phyloP scores from a whole-genome alignment of 2,888 invertebrate genomes.

The Oscheius sp. region DNA sequence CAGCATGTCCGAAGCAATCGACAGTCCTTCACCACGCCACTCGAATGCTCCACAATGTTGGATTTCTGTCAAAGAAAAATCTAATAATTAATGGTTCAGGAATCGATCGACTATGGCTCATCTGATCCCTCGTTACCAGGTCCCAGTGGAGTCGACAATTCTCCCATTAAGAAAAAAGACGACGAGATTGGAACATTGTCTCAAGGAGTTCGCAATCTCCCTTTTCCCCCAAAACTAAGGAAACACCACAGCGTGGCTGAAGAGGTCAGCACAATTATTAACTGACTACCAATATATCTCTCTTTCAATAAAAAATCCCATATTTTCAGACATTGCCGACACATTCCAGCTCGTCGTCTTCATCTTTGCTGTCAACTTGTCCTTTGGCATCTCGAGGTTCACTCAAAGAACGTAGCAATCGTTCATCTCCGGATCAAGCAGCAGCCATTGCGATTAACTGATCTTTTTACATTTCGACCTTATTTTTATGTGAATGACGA shows the following conservation, averaged over 20 bases:
- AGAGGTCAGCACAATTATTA: slow-evolving; percentile 11
- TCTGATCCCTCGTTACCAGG: slow-evolving; percentile 7
- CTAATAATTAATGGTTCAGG: neutral
- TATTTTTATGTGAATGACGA: neutral
- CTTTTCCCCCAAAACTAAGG: slow-evolving; percentile 27
- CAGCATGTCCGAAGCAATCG: slow-evolving; percentile 49
- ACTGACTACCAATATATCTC: too few species aligned
- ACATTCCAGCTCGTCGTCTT: slow-evolving; percentile 27
- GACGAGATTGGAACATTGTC: slow-evolving; percentile 10
- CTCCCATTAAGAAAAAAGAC: neutral
- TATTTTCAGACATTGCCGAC: slow-evolving; percentile 18
- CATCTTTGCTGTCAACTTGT: slow-evolving; percentile 26
- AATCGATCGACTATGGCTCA: slow-evolving; percentile 18
- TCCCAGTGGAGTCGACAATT: slow-evolving; percentile 11
- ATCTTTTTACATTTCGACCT: neutral
- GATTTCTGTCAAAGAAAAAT: neutral
- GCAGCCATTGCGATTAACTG: slow-evolving; percentile 30
- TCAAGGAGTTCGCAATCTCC: slow-evolving; percentile 21
- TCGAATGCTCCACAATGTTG: slow-evolving; percentile 40
- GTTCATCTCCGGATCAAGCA: slow-evolving; percentile 33
- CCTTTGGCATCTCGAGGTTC: slow-evolving; percentile 37
- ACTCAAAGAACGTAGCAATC: slow-evolving; percentile 24
- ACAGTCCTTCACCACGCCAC: slow-evolving; percentile 64
- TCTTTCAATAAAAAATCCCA: too few species aligned
- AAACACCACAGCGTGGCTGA: slow-evolving; percentile 35